Conservation (phyloP, 2,797 vertebrate genomes). For the Rhinella marina region DNA sequence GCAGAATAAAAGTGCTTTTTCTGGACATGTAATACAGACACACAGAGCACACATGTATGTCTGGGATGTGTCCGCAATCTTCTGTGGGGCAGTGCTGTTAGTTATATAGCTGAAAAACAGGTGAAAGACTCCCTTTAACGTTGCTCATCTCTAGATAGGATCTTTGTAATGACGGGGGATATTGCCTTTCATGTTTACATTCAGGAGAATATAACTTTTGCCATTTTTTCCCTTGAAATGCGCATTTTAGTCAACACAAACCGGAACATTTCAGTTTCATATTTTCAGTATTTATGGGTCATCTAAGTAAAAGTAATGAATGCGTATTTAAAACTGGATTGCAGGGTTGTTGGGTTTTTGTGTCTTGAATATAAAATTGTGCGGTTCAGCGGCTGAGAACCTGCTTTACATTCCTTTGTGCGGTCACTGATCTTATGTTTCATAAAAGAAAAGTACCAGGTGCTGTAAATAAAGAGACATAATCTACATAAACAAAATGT, state of each 20-base stretch:
- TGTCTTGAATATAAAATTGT: conserved; percentile 6
- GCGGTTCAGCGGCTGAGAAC: conserved; percentile 6
- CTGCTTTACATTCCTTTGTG: conserved; percentile 28
- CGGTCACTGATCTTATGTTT: conserved; percentile 40
- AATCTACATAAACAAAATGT: conserved; percentile 48
- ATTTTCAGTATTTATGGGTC: background rate
- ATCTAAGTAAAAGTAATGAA: background rate
- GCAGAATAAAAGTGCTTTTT: too few relatives aligned
- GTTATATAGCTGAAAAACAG: too few relatives aligned
- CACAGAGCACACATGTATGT: too few relatives aligned
- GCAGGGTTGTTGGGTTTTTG: background rate
- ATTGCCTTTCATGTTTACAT: background rate
- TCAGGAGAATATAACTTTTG: background rate
- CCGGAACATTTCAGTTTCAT: background rate
- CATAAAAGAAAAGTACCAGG: conserved; percentile 48
- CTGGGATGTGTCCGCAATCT: too few relatives aligned
- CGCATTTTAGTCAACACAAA: conserved; percentile 23
- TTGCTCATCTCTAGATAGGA: too few relatives aligned
- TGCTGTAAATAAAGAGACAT: conserved; percentile 40
- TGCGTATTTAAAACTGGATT: conserved; percentile 34
- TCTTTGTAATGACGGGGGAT: background rate
- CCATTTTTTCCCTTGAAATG: background rate
- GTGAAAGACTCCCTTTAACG: too few relatives aligned
- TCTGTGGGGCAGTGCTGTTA: too few relatives aligned
- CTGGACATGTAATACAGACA: too few relatives aligned